A percentile compares a stretch with the other conserved stretches of the same genome.
These are phyloP conservation scores for Eupelmus urozonus DNA, from an alignment of 2,888 invertebrate species.

Conservation along the genomic window DNA sequence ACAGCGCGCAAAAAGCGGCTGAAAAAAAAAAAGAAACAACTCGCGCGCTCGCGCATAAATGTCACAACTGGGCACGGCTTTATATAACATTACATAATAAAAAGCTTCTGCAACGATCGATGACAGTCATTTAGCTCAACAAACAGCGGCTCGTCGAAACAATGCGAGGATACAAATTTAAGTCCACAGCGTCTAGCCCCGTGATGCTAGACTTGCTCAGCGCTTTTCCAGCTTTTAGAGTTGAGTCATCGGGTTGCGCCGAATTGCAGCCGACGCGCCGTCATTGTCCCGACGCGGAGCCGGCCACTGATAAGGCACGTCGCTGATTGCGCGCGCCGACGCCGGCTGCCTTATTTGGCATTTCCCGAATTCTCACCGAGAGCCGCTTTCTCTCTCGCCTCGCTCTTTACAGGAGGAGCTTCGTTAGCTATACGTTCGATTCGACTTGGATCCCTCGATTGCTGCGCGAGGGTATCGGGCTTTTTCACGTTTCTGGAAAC, in stretches of 20 bases:
- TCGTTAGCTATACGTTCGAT: neutral
- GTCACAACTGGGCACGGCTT: neutral
- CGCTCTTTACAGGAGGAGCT: no score
- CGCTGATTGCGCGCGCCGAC: neutral
- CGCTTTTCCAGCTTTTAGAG: no score
- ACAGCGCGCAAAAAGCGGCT: no score
- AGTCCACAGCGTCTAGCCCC: no score
- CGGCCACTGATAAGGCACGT: conserved; percentile 40
- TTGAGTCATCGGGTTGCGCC: conserved; percentile 8
- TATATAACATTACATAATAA: conserved; percentile 1
- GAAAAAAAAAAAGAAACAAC: no score
- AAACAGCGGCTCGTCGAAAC: no score
- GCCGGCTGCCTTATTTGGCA: neutral
- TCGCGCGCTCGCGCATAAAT: no score
- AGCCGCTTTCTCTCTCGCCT: no score
- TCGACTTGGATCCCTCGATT: neutral
- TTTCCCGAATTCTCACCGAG: neutral
- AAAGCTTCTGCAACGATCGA: neutral
- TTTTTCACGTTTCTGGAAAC: no score
- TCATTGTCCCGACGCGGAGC: conserved; percentile 1
- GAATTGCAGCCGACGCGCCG: conserved; percentile 1
- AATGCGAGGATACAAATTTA: no score
- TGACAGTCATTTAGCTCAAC: neutral
- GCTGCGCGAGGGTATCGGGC: no score
- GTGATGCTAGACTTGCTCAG: no score